Conservation (phyloP, 2,797 vertebrate genomes). For the Paratrypauchen microcephalus region DNA sequence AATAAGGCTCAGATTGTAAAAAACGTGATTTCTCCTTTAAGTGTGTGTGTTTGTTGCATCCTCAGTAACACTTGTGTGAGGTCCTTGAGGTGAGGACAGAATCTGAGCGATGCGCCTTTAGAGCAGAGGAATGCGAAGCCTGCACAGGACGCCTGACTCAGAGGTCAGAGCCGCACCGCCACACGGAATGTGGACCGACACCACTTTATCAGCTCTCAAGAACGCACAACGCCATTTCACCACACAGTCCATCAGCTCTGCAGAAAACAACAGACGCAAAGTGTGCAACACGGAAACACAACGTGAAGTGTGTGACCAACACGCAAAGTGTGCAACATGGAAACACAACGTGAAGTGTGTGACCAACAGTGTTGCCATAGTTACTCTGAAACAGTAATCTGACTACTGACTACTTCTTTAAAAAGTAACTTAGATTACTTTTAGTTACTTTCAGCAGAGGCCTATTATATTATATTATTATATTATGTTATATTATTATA, state of each 20-base stretch:
- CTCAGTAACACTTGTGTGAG: background rate
- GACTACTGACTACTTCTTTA: too few species aligned
- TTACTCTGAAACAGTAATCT: too few species aligned
- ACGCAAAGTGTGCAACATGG: too few species aligned
- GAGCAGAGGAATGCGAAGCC: constrained; percentile 29
- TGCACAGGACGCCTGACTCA: constrained; percentile 7
- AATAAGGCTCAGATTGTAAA: too few species aligned
- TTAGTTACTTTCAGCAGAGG: too few species aligned
- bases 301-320: background rate
- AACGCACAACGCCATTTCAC: constrained; percentile 15
- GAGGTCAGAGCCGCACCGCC: background rate
- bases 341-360: too few species aligned
- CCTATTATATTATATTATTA: too few species aligned
- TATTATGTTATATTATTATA: too few species aligned
- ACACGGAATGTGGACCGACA: constrained; percentile 49
- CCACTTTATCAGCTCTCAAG: constrained; percentile 34
- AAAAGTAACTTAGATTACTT: too few species aligned
- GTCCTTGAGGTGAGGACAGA: background rate
- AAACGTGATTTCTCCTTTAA: too few species aligned
- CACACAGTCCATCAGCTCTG: background rate
- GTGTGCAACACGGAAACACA: background rate
- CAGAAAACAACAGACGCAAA: background rate
- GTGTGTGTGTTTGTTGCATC: background rate
- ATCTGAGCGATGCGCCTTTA: background rate
- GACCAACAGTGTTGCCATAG: too few species aligned